phyloP scores from a whole-genome alignment of 2,113 vertebrate species.

The Rostratula benghalensis region DNA sequence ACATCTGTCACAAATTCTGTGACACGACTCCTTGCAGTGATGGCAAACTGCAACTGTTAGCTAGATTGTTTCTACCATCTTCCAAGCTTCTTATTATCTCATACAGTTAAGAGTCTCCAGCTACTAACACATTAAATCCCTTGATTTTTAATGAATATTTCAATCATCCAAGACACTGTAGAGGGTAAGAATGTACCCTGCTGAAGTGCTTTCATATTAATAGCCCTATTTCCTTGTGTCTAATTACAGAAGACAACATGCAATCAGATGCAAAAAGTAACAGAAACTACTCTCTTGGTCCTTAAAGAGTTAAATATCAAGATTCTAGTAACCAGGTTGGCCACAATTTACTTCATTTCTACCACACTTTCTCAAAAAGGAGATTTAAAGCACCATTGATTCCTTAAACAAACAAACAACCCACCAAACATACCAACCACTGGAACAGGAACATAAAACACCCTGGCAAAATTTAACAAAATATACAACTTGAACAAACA shows the following conservation, averaged over 20 bases:
- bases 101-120: background rate
- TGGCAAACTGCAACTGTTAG: background rate
- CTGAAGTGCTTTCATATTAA: background rate
- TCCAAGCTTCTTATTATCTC: background rate
- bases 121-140: background rate
- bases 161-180: background rate
- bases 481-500: background rate
- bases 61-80: background rate
- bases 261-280: background rate
- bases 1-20: conserved; percentile 42
- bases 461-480: background rate
- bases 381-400: background rate
- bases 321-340: background rate
- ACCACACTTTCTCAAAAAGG: background rate
- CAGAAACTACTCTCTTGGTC: background rate
- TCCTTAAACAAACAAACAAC: background rate
- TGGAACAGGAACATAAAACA: background rate
- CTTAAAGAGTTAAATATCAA: background rate
- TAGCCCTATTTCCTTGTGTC: background rate
- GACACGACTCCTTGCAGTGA: background rate
- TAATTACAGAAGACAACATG: background rate
- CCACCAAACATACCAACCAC: background rate
- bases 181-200: background rate
- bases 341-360: background rate
- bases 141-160: background rate